These are phyloP conservation scores for Nannospalax galili DNA, from an alignment of 2,113 vertebrate species.

Conservation along the genomic window DNA sequence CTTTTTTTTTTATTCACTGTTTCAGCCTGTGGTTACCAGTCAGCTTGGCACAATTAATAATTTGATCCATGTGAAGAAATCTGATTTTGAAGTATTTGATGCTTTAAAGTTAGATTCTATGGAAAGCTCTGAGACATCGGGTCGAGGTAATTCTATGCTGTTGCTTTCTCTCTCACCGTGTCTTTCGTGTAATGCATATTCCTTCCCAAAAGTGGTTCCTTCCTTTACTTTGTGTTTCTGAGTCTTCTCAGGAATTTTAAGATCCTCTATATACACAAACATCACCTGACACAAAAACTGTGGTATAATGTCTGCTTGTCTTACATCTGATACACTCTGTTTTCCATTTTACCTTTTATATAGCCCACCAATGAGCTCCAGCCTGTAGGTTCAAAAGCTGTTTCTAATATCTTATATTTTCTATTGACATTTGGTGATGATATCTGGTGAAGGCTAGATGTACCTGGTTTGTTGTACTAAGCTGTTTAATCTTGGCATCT, in stretches of 20 bases:
- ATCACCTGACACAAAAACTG: neutral
- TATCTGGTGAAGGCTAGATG: neutral
- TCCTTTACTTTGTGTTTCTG: conserved; percentile 11
- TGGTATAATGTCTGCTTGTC: neutral
- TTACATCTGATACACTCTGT: neutral
- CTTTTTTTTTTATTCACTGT: conserved; percentile 61
- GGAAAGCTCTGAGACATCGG: conserved; percentile 96
- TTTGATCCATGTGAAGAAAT: conserved; percentile 97
- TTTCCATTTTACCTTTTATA: conserved; percentile 9
- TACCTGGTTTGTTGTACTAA: neutral
- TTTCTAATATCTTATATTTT: conserved; percentile 49
- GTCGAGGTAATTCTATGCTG: conserved; percentile 85
- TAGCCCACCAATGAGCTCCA: neutral
- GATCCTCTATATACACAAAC: neutral
- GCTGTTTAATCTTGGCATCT: neutral
- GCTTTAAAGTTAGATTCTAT: conserved; percentile 97
- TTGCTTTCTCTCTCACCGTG: neutral
- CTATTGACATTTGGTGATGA: neutral
- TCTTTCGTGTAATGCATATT: neutral
- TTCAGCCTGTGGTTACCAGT: conserved; percentile 96
- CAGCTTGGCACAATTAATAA: conserved; percentile 99
- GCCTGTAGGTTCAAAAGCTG: neutral
- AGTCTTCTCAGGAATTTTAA: neutral
- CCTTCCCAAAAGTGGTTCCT: neutral
- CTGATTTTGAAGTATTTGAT: conserved; percentile 98